Percentiles rank a stretch among this genome's conserved stretches.
Evolutionary conservation across 2,797 vertebrate genomes (phyloP).

Genomic region (Malacoctenus gilli): DNA sequence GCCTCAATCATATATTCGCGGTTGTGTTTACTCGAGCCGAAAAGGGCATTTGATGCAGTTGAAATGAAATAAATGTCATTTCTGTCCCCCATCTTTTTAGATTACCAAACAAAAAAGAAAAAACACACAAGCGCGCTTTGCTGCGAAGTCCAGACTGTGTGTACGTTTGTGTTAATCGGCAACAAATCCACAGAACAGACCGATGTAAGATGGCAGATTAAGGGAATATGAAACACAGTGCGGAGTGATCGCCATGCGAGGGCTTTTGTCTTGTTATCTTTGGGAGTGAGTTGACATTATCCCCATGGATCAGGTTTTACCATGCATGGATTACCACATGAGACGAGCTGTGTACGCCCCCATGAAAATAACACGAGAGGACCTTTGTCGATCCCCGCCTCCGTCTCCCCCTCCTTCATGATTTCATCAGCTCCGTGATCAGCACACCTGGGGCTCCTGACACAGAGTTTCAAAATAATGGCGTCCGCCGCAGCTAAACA

Average conservation of each 20-base stretch:
- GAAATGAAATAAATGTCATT: constrained; percentile 39
- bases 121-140: constrained; percentile 12
- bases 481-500: constrained; percentile 35
- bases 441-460: constrained; percentile 56
- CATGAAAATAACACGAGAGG: constrained; percentile 61
- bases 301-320: constrained; percentile 77
- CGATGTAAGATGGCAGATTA: constrained; percentile 74
- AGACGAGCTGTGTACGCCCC: constrained; percentile 59
- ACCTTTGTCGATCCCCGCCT: constrained; percentile 47
- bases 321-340: constrained; percentile 75
- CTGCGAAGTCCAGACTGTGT: constrained; percentile 14
- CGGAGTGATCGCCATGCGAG: constrained; percentile 47
- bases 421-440: constrained; percentile 57
- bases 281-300: constrained; percentile 77
- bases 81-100: constrained; percentile 10
- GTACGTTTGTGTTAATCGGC: constrained; percentile 42
- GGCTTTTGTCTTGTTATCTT: constrained; percentile 78
- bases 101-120: background rate
- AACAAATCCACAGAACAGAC: constrained; percentile 63
- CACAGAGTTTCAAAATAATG: constrained; percentile 38
- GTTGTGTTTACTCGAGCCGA: constrained; percentile 24
- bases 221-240: constrained; percentile 64
- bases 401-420: constrained; percentile 32
- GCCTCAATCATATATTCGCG: constrained; percentile 5
- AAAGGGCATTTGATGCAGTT: constrained; percentile 4